Evolutionary conservation across 2,888 invertebrate genomes (phyloP), one percentile per base, ranked within the genome.

Genomic region (Acronicta alni): DNA sequence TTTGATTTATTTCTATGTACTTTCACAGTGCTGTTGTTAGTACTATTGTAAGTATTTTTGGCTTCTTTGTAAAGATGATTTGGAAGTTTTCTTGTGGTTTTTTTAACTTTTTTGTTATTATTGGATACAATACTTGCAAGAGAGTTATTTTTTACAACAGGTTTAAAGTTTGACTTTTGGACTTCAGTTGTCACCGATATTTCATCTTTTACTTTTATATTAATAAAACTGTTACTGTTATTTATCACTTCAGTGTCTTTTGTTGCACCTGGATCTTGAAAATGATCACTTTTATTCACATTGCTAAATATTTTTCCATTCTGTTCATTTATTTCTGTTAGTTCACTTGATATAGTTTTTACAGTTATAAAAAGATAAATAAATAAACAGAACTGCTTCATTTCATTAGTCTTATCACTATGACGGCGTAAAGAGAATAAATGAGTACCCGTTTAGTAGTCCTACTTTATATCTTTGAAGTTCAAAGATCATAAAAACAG

Each of bases 401-500:
- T 66, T 23, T 43, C 56, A 16, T 20, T 58, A 4, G 15, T 30
- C 0, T 42, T n/a, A 8, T 38, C 9, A 35, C 20, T 35, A 43
- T 17, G n/a, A 12, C 17, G 1, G 16, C 26, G 15, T 16, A 9
- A 9, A 44, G 8, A 1, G 6, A 37, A 32, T 17, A 32, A 14
- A 35, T n/a, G 0, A 4, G 7, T n/a, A 35, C 14, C 35, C 16
- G 6, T 17, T 16, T 17, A 20, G 35, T 12, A 35, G 5, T n/a
- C 1, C 35, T n/a, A n/a, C 35, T 48, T 37, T 44, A 32, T 55
- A 54, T 62, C 45, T 2, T 3, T 15, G 18, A 32, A 51, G 72
- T 51, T 62, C 51, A 62, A 38, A 61, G 47, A 18, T 54, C 51
- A 62, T 44, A 9, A 26, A 39, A 57, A 54, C 35, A 67, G 35